Evolutionary conservation across 2,888 invertebrate genomes (phyloP).

Genomic region (Nomada ruficornis): DNA sequence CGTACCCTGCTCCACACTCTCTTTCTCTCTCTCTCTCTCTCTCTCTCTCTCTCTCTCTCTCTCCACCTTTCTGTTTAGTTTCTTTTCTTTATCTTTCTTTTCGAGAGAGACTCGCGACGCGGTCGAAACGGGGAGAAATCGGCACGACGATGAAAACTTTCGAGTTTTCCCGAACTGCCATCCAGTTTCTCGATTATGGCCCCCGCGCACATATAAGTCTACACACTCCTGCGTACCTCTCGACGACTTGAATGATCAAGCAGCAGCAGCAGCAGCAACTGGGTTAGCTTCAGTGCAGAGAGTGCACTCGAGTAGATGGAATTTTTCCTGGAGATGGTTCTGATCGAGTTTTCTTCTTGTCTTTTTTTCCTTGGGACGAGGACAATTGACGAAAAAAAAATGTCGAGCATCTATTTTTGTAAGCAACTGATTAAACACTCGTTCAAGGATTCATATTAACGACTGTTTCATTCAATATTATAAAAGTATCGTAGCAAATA

Average conservation of each 20-base stretch:
- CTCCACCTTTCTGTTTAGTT: conserved; percentile 31
- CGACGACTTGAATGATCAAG: conserved; percentile 36
- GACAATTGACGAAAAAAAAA: too few relatives aligned
- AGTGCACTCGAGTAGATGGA: conserved; percentile 18
- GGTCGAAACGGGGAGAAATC: conserved; percentile 45
- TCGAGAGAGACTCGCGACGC: conserved; percentile 54
- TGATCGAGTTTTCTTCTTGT: not conserved
- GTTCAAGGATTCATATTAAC: too few relatives aligned
- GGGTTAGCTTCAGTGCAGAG: conserved; percentile 16
- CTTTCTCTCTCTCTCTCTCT: conserved; percentile 12
- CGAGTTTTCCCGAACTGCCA: conserved; percentile 36
- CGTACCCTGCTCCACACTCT: conserved; percentile 44
- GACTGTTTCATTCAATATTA: too few relatives aligned
- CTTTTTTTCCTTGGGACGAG: too few relatives aligned
- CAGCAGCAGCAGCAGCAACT: conserved; percentile 6
- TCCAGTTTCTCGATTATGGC: conserved; percentile 48
- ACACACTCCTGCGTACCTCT: not conserved
- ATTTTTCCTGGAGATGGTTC: conserved; percentile 8
- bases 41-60: conserved; percentile 1
- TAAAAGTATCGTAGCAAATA: too few relatives aligned
- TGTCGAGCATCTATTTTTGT: too few relatives aligned
- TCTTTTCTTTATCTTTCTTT: conserved; percentile 35
- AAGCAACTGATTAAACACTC: too few relatives aligned
- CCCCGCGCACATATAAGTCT: too few relatives aligned
- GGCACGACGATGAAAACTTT: conserved; percentile 36